Evolutionary conservation across 2,113 vertebrate genomes (phyloP).

Genomic region (Podilymbus podiceps): DNA sequence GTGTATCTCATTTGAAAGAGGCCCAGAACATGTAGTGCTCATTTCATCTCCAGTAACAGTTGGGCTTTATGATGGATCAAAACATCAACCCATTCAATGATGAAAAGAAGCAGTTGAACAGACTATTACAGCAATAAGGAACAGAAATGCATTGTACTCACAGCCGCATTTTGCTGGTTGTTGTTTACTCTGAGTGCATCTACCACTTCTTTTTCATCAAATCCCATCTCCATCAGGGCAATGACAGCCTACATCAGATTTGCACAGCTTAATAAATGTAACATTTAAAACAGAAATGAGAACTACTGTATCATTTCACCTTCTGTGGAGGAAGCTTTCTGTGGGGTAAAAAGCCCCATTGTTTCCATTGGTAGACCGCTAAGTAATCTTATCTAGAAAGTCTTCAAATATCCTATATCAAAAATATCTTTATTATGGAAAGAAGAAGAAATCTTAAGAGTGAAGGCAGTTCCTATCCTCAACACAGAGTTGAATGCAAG

Average conservation of each 20-base stretch:
- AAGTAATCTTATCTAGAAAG: background rate
- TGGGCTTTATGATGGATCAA: background rate
- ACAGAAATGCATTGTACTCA: constrained; percentile 68
- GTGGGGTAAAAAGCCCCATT: background rate
- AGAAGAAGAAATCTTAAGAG: background rate
- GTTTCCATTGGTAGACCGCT: background rate
- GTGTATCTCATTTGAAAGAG: background rate
- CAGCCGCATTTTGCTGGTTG: constrained; percentile 95
- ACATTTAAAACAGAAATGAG: background rate
- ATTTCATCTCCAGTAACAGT: background rate
- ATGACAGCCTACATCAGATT: constrained; percentile 83
- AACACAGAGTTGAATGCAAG: background rate
- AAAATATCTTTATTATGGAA: background rate
- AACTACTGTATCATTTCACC: background rate
- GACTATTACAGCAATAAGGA: background rate
- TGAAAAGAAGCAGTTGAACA: background rate
- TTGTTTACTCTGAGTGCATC: constrained; percentile 94
- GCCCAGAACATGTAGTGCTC: background rate
- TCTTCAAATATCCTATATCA: background rate
- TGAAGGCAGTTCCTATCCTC: background rate
- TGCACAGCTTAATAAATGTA: background rate
- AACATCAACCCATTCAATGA: background rate
- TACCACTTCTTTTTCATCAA: constrained; percentile 94
- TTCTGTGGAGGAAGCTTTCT: background rate
- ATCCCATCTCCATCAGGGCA: constrained; percentile 98